phyloP scores from a whole-genome alignment of 2,797 vertebrate species.

The Amblyraja radiata region DNA sequence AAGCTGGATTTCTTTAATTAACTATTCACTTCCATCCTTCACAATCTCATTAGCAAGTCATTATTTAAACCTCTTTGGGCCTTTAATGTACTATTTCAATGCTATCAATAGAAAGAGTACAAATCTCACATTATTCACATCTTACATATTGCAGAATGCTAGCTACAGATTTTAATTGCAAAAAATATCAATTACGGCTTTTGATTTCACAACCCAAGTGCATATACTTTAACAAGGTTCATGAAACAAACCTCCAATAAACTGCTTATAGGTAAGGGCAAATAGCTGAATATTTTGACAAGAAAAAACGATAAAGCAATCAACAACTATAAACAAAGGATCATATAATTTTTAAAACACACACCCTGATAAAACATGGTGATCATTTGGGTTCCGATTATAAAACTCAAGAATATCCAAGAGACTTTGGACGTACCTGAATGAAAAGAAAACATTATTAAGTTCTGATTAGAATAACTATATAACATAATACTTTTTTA shows the following conservation, averaged over 20 bases:
- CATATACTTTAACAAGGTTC: background rate
- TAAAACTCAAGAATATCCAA: conserved; percentile 86
- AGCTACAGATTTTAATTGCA: background rate
- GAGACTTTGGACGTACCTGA: conserved; percentile 89
- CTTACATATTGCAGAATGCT: background rate
- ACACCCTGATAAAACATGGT: conserved; percentile 73
- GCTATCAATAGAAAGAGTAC: background rate
- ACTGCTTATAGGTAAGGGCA: background rate
- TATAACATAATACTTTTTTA: background rate
- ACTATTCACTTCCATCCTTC: background rate
- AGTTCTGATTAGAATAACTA: background rate
- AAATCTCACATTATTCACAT: background rate
- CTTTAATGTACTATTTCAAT: background rate
- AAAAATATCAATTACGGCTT: background rate
- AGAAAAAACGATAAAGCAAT: conserved; percentile 5
- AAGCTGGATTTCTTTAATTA: background rate
- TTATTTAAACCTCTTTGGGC: background rate
- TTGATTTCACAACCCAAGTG: background rate
- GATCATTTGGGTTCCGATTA: conserved; percentile 76
- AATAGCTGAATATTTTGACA: background rate
- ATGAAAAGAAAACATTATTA: conserved; percentile 41
- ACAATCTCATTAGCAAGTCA: background rate
- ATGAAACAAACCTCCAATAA: background rate
- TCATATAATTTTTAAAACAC: conserved; percentile 45
- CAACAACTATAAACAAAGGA: background rate